These are phyloP conservation scores for Pygocentrus nattereri DNA, from an alignment of 2,797 vertebrate genomes.

Conservation along the genomic window DNA sequence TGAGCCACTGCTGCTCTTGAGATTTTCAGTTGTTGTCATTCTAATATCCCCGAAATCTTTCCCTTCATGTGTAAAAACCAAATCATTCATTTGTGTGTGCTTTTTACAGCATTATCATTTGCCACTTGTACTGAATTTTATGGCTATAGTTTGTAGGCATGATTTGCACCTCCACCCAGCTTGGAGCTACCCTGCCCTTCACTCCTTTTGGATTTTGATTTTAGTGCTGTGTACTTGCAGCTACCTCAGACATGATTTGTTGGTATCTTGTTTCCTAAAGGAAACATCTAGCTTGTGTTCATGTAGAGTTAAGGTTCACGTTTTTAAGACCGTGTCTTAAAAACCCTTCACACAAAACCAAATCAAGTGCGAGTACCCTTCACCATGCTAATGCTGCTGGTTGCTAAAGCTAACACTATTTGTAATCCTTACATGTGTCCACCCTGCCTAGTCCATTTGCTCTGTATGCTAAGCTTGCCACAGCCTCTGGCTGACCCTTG, in stretches of 20 bases:
- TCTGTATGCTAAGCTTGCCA: constrained; percentile 42
- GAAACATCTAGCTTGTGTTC: background rate
- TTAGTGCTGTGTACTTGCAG: background rate
- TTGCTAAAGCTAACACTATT: constrained; percentile 46
- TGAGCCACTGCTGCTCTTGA: constrained; percentile 33
- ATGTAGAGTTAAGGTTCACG: background rate
- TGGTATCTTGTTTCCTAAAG: background rate
- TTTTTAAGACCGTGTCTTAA: background rate
- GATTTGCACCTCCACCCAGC: background rate
- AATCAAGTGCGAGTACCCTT: background rate
- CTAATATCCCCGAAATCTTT: background rate
- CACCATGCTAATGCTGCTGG: constrained; percentile 19
- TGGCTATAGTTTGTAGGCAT: constrained; percentile 5
- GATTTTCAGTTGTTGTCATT: constrained; percentile 10
- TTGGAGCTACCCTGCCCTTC: background rate
- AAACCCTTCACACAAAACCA: background rate
- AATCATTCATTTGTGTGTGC: background rate
- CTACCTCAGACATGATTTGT: background rate
- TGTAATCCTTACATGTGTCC: background rate
- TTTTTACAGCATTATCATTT: constrained; percentile 21
- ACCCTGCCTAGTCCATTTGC: constrained; percentile 38
- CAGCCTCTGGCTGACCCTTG: constrained; percentile 35
- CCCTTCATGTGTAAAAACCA: background rate
- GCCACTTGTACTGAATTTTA: background rate
- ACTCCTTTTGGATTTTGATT: background rate